Evolutionary conservation across 2,113 vertebrate species (phyloP).

Genomic region (Crotophaga sulcirostris): DNA sequence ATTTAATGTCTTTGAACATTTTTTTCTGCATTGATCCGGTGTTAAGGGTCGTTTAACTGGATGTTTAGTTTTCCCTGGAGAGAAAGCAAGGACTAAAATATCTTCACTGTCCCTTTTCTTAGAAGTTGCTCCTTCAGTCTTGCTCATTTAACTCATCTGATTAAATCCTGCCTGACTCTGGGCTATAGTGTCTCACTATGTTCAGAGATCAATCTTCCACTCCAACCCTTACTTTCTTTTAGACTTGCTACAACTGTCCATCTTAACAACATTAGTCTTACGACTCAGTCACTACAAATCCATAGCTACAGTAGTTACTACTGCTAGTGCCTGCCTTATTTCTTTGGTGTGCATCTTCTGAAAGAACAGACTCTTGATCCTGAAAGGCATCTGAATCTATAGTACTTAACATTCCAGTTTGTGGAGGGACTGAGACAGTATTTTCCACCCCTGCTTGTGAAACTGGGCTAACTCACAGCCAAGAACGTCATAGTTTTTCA

Average conservation of each 20-base stretch:
- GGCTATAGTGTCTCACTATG: not conserved
- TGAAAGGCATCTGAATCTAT: not conserved
- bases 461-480: not conserved
- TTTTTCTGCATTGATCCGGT: not conserved
- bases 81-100: not conserved
- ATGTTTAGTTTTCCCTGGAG: not conserved
- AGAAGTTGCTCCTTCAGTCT: not conserved
- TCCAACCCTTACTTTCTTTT: not conserved
- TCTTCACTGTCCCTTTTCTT: not conserved
- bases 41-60: not conserved
- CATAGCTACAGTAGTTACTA: not conserved
- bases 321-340: not conserved
- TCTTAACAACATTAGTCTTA: not conserved
- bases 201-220: not conserved
- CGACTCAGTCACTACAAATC: not conserved
- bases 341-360: not conserved
- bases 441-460: not conserved
- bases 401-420: not conserved
- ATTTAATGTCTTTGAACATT: not conserved
- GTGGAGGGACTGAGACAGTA: not conserved
- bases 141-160: not conserved
- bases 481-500: not conserved
- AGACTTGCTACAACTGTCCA: not conserved
- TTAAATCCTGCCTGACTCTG: not conserved
- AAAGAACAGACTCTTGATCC: not conserved